Evolutionary conservation across 2,888 invertebrate species (phyloP), one percentile per base, ranked within the genome.

Genomic region (Agriopis marginaria): DNA sequence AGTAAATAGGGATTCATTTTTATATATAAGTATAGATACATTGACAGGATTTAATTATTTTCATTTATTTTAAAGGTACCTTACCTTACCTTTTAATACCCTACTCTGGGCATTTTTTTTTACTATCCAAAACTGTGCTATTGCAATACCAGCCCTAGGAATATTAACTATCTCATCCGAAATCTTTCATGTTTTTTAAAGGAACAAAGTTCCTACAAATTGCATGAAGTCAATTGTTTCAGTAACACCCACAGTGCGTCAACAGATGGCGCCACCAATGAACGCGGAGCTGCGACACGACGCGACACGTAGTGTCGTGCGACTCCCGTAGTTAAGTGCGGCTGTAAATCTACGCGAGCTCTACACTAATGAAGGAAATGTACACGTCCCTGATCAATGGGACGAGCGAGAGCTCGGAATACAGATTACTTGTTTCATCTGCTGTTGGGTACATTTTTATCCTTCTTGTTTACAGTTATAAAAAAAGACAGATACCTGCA

Each of bases 301-400:
- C 40, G 14, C 62, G 68, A 40, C 58, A 54, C n/a, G 69, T 56
- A 54, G 60, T 67, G 69, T 42, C 61, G 45, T 65, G 61, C 66
- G 75, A 66, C 75, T 63, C 47, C 66, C 63, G 75, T 78, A 82
- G 82, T 82, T 80, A 83, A 83, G 77, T 72, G 75, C 66, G 67
- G 68, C 72, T 68, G 81, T 83, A 81, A 83, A 82, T 83, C 79
- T 70, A 73, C 68, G 71, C 12, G 56, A 6, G 50, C 50, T 12
- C 32, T 44, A 14, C 63, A 63, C 45, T 63, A 63, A 63, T 67
- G 63, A 63, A 63, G 45, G 63, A 54, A 63, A 47, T 56, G 14
- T 56, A 56, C 39, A 54, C 56, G 17, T 56, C 42, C 14, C 42
- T 39, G 42, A 56, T 56, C 42, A 42, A 42, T 42, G 42, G 39